Evolutionary conservation across 1,140 invertebrate species (phyloP), one percentile per base, ranked within the genome.

Genomic region (Drosophila lini): DNA sequence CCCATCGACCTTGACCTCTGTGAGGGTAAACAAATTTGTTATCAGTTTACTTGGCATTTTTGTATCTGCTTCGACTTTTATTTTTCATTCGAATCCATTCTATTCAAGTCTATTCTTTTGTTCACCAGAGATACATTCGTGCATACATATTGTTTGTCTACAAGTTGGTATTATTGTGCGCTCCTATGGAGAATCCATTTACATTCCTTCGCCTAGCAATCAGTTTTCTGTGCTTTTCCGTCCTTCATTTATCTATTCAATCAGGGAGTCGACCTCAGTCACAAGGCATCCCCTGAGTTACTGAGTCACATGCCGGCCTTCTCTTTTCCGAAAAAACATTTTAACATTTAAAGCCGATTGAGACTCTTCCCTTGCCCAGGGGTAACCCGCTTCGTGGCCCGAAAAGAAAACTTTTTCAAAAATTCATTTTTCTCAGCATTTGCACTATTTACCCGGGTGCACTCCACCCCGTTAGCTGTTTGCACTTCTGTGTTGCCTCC

Each of bases 221-320:
- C 74, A 77, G 50, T 77, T 77, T 68, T 68, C 73, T 52, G 55
- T 60, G 63, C 56, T 53, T 59, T 68, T 32, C 55, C 45, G 36
- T 76, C 53, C 73, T 41, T 68, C 55, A 68, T 48, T 77, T 77
- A 77, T 77, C 73, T 74, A 79, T 82, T 85, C 82, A 88, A 85
- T 82, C 79, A 79, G 76, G 68, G 58, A 83, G 65, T 80, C 76
- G 67, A 73, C 80, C 71, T 78, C 74, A 68, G 76, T 79, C 80
- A 68, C 50, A 57, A 53, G 50, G 36, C 52, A 57, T 41, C 25
- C 32, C 59, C 48, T 1, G 52, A n/a, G 28, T 31, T 50, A 31
- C 47, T 28, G 25, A 28, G 25, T 28, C 5, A 48, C 22, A 50
- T 50, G n/a, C 31, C 19, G 10, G 5, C 8, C n/a, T 19, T 31